phyloP scores from a whole-genome alignment of 2,888 invertebrate species.

The Andrena fulva region DNA sequence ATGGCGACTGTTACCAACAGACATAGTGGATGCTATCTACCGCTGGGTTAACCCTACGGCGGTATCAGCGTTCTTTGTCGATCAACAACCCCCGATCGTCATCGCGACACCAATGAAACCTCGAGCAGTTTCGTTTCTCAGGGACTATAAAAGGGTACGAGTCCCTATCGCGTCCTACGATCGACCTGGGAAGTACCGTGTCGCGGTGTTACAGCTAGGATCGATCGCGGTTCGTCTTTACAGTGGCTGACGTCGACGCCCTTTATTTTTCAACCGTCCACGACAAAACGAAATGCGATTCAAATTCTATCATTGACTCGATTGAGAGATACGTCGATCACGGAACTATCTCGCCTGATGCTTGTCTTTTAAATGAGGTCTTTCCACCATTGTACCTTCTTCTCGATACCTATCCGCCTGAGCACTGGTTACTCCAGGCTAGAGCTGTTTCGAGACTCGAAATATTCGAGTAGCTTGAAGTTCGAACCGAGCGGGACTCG shows the following conservation, averaged over 20 bases:
- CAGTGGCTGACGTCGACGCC: not conserved
- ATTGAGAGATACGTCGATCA: conserved; percentile 16
- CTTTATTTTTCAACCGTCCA: not conserved
- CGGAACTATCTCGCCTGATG: not conserved
- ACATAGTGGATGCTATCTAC: not conserved
- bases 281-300: conserved; percentile 6
- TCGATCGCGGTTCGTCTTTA: conserved; percentile 4
- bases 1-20: not conserved
- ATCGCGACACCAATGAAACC: conserved; percentile 1
- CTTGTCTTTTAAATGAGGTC: conserved; percentile 12
- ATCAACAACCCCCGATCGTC: conserved; percentile 10
- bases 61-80: not conserved
- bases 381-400: not conserved
- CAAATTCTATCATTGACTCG: conserved; percentile 24
- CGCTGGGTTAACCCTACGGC: not conserved
- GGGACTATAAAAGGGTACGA: conserved; percentile 20
- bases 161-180: conserved; percentile 7
- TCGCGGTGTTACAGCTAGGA: not conserved
- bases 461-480: too few relatives aligned
- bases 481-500: too few relatives aligned
- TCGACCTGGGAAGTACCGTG: conserved; percentile 13
- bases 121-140: conserved; percentile 23
- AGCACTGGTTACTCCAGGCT: conserved; percentile 4
- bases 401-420: conserved; percentile 10
- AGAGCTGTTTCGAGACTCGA: too few relatives aligned